phyloP scores from a whole-genome alignment of 2,113 vertebrate genomes.

The Falco punctatus region DNA sequence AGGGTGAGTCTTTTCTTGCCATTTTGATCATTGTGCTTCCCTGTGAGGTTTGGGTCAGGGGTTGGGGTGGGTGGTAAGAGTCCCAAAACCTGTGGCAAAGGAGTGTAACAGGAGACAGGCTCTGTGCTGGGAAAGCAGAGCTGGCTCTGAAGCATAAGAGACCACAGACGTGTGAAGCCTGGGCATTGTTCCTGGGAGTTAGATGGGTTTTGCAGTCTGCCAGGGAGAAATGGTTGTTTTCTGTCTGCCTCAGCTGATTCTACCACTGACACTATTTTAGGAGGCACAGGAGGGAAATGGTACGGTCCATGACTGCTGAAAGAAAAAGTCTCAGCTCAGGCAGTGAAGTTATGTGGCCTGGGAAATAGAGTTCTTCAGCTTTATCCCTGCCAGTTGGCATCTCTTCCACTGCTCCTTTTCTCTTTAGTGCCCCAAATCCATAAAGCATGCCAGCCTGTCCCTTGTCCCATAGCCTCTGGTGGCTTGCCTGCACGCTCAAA shows the following conservation, averaged over 20 bases:
- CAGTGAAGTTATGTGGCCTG: accelerated
- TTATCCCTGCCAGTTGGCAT: not conserved
- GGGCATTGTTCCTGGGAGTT: not conserved
- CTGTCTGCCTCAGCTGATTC: not conserved
- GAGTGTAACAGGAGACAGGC: not conserved
- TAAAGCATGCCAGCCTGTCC: not conserved
- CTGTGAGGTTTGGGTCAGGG: not conserved
- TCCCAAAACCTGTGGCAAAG: not conserved
- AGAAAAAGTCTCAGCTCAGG: not conserved
- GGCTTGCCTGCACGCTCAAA: accelerated
- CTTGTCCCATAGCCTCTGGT: not conserved
- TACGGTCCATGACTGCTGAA: not conserved
- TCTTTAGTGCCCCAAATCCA: not conserved
- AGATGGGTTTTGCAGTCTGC: not conserved
- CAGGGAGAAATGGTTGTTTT: not conserved
- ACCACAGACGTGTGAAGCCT: not conserved
- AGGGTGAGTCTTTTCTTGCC: not conserved
- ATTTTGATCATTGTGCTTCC: not conserved
- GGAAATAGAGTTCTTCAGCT: not conserved
- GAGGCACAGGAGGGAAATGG: not conserved
- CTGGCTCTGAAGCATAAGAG: not conserved
- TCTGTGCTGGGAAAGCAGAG: not conserved
- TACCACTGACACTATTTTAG: not conserved
- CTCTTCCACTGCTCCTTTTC: not conserved
- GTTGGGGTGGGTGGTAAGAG: not conserved